phyloP scores from a whole-genome alignment of 2,113 vertebrate genomes.

The Hyperopisus bebe region DNA sequence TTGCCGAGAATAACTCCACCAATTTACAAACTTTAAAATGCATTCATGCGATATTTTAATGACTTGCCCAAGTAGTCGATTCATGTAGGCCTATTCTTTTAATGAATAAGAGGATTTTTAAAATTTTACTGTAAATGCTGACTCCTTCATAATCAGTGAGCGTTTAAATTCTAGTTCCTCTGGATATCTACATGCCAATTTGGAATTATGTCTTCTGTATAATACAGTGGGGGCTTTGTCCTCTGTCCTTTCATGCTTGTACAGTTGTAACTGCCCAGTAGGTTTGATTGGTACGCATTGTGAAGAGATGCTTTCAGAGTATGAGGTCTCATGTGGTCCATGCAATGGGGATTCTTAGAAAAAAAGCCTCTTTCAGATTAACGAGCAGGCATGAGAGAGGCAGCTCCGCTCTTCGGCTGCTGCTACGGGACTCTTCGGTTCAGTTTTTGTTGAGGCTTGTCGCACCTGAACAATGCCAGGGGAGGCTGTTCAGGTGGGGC shows the following conservation, averaged over 20 bases:
- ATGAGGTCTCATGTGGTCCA: background rate
- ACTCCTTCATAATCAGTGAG: background rate
- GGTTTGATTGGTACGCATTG: background rate
- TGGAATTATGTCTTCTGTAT: background rate
- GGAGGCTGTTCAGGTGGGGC: too few relatives aligned
- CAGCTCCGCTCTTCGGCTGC: background rate
- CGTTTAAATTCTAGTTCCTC: background rate
- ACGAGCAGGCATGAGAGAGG: background rate
- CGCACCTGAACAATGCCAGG: background rate
- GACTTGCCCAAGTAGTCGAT: background rate
- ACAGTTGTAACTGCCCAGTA: background rate
- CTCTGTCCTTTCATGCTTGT: background rate
- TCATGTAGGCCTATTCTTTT: background rate
- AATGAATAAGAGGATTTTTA: background rate
- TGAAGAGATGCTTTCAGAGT: background rate
- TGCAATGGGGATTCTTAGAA: background rate
- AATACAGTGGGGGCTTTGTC: background rate
- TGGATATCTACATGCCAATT: conserved; percentile 3
- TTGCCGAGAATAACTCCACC: background rate
- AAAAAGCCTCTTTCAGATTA: background rate
- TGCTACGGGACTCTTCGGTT: background rate
- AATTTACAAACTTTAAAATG: background rate
- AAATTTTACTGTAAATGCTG: background rate
- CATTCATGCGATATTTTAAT: background rate
- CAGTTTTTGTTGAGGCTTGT: background rate